Evolutionary conservation across 64 coral and sea anemone species (phyloP).

Genomic region (Stichodactyla helianthus): DNA sequence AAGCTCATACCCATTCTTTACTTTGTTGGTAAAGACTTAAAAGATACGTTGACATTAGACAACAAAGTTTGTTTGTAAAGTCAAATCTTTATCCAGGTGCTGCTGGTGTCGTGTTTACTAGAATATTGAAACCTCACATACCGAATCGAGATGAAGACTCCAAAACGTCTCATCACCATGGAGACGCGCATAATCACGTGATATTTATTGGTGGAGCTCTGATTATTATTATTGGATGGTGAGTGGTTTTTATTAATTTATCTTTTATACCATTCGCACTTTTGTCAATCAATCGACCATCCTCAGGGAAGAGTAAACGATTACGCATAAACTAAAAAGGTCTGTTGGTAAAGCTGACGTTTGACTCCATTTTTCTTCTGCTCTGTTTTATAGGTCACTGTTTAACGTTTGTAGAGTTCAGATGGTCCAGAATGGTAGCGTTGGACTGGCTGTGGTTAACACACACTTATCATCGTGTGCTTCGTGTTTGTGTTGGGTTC

Average conservation of each 20-base stretch:
- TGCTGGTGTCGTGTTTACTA: conserved; percentile 72
- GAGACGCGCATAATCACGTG: conserved; percentile 19
- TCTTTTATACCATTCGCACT: background rate
- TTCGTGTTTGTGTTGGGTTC: conserved; percentile 62
- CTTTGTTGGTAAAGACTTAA: no score
- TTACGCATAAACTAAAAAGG: no score
- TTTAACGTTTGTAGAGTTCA: conserved; percentile 64
- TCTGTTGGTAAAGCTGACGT: no score
- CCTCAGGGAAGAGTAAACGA: no score
- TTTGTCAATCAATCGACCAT: no score
- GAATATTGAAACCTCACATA: conserved; percentile 50
- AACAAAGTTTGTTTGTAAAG: background rate
- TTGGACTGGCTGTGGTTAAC: conserved; percentile 61
- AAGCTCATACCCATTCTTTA: no score
- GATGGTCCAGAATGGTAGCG: conserved; percentile 35
- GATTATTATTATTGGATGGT: conserved; percentile 51
- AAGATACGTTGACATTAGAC: background rate
- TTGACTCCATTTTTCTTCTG: background rate
- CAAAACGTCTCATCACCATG: conserved; percentile 5
- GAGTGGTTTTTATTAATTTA: background rate
- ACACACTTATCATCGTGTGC: conserved; percentile 60
- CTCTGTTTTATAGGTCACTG: conserved; percentile 48
- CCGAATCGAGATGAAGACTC: conserved; percentile 5
- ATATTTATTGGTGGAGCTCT: conserved; percentile 39
- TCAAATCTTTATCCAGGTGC: conserved; percentile 18